phyloP scores from a whole-genome alignment of 2,888 invertebrate genomes.

The Trissonchulus sp. region DNA sequence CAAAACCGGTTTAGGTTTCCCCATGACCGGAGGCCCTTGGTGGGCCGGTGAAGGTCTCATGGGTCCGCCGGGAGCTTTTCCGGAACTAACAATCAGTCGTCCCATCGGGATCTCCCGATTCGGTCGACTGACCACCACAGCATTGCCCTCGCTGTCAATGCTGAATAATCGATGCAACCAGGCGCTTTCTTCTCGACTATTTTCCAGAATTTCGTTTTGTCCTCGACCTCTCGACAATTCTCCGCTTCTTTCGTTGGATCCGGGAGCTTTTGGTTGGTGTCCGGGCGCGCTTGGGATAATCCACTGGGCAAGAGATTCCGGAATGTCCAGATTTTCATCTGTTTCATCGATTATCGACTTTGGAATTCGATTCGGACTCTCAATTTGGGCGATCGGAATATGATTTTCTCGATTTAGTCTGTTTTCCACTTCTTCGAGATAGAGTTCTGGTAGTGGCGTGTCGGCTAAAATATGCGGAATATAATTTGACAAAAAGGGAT shows the following conservation, averaged over 20 bases:
- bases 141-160: neutral
- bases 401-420: too few relatives aligned
- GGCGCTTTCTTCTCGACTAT: neutral
- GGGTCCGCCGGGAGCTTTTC: too few relatives aligned
- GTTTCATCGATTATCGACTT: too few relatives aligned
- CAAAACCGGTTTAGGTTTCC: too few relatives aligned
- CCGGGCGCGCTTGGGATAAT: neutral
- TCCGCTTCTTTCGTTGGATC: neutral
- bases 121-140: neutral
- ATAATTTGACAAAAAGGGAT: too few relatives aligned
- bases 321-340: neutral
- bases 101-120: conserved; percentile 1
- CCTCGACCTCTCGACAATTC: neutral
- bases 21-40: too few relatives aligned
- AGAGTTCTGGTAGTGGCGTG: too few relatives aligned
- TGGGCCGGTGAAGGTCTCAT: too few relatives aligned
- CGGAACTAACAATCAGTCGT: neutral
- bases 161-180: neutral
- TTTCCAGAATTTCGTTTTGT: neutral
- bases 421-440: too few relatives aligned
- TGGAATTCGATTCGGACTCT: too few relatives aligned
- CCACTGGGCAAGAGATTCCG: neutral
- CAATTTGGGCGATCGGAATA: too few relatives aligned
- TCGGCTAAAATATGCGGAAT: too few relatives aligned
- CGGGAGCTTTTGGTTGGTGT: neutral